phyloP scores from a whole-genome alignment of 92 coral and sea anemone species.

The Muricea muricata region DNA sequence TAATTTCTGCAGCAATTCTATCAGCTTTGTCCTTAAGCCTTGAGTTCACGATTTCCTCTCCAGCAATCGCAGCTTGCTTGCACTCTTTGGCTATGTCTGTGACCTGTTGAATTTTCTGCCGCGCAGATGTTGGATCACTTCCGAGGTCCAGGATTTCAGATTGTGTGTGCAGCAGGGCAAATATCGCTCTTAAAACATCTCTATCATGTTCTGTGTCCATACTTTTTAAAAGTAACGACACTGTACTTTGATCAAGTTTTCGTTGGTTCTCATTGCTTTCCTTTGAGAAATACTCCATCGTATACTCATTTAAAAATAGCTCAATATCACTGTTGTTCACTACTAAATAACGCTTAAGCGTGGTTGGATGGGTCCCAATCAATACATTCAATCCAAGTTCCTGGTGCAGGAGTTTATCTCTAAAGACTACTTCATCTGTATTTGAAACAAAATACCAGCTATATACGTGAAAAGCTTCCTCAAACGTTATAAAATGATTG shows the following conservation, averaged over 20 bases:
- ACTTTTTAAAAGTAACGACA: not conserved
- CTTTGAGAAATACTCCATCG: not conserved
- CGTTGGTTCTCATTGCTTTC: not conserved
- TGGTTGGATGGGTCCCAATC: not conserved
- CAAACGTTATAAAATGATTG: no score
- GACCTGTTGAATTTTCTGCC: not conserved
- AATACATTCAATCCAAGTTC: no score
- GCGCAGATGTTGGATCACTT: conserved; percentile 6
- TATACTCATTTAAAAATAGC: not conserved
- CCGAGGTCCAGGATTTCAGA: conserved; percentile 2
- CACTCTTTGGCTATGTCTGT: not conserved
- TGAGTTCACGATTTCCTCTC: conserved; percentile 8
- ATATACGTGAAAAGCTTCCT: no score
- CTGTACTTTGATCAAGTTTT: not conserved
- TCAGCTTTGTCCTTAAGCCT: not conserved
- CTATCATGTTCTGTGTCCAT: not conserved
- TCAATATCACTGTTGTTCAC: not conserved
- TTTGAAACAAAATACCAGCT: no score
- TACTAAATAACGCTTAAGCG: not conserved
- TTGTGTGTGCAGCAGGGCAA: no score
- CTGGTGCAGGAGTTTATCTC: no score
- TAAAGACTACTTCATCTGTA: no score
- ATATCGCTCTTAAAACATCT: not conserved
- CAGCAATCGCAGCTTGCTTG: not conserved
- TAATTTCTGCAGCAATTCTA: no score